These are phyloP conservation scores for Hirundo rustica DNA, from an alignment of 2,797 vertebrate species.

Conservation along the genomic window DNA sequence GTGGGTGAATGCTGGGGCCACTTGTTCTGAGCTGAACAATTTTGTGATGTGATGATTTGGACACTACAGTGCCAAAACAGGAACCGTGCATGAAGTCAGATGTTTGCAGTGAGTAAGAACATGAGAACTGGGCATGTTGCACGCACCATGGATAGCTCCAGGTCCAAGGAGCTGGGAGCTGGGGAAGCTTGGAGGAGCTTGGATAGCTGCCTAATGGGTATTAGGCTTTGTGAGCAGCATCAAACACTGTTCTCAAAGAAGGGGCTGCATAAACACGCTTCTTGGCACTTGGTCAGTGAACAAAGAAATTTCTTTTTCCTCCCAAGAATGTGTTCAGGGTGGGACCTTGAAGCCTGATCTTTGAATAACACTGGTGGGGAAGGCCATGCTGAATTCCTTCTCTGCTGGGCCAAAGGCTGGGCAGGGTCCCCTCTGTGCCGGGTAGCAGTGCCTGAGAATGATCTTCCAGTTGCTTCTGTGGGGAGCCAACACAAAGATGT, in stretches of 20 bases:
- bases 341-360: background rate
- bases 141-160: conserved; percentile 40
- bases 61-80: background rate
- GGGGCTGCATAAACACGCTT: background rate
- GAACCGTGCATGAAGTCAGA: background rate
- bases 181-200: background rate
- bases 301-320: background rate
- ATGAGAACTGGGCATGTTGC: background rate
- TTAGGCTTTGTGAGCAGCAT: background rate
- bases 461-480: background rate
- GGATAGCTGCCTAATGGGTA: background rate
- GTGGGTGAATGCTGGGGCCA: background rate
- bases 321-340: background rate
- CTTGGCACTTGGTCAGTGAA: background rate
- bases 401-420: background rate
- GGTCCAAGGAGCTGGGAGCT: background rate
- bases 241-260: background rate
- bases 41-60: background rate
- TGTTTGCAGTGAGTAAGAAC: background rate
- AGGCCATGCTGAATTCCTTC: background rate
- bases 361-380: background rate
- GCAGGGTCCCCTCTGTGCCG: background rate
- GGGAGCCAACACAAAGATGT: background rate
- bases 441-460: background rate
- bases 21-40: background rate